These are phyloP conservation scores for Macroramphosus scolopax DNA, from an alignment of 2,797 vertebrate species.

Conservation along the genomic window DNA sequence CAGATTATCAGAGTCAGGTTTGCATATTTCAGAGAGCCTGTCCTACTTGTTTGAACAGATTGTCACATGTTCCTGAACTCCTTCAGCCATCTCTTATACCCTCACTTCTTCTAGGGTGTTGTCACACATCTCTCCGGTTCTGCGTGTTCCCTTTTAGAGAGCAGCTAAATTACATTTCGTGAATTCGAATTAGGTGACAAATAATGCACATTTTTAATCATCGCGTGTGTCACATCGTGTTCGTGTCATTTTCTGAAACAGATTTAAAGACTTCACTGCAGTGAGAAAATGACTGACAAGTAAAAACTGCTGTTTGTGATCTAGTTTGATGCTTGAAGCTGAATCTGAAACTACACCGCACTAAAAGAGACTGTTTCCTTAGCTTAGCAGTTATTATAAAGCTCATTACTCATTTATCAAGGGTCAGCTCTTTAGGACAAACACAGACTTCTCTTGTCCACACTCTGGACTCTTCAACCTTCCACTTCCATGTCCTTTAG, in stretches of 20 bases:
- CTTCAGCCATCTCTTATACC: not conserved
- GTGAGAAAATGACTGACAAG: no score
- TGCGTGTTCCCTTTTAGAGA: constrained; percentile 10
- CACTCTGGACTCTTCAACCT: not conserved
- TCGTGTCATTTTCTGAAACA: not conserved
- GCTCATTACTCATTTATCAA: constrained; percentile 25
- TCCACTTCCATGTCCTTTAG: constrained; percentile 13
- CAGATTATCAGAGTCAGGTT: constrained; percentile 9
- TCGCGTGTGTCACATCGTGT: not conserved
- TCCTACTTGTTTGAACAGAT: constrained; percentile 11
- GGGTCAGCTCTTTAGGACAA: constrained; percentile 1
- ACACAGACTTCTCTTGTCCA: constrained; percentile 11
- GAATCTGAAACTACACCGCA: not conserved
- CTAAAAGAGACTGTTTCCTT: constrained; percentile 15
- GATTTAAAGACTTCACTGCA: not conserved
- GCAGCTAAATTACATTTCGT: constrained; percentile 7
- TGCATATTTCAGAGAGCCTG: constrained; percentile 22
- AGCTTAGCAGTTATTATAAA: constrained; percentile 12
- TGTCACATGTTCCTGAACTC: constrained; percentile 7
- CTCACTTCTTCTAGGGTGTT: not conserved
- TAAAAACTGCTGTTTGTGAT: not conserved
- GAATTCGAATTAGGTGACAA: constrained; percentile 10
- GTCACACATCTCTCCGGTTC: not conserved
- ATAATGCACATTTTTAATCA: constrained; percentile 7
- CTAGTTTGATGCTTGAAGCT: not conserved